Base-by-base conservation (phyloP, 1,140 invertebrate species). In the Vollenhovia emeryi region DNA sequence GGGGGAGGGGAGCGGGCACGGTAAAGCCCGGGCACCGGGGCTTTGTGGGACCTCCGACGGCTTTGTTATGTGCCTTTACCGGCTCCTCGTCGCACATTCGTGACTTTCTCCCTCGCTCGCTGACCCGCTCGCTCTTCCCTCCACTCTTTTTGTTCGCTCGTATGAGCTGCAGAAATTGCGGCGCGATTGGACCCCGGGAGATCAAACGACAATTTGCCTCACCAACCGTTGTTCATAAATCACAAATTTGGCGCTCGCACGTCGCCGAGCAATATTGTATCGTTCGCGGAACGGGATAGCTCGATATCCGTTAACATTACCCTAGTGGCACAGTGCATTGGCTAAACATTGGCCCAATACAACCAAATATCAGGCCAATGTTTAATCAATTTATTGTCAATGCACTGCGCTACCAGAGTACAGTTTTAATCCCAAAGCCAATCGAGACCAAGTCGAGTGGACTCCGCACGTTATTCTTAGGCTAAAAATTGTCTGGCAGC, bases 51-150 rank as follows among this genome's bases (percentile, higher is more conserved):
- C 52, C 71, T 73, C 62, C 64, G 55, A 27, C 40, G 50, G 76
- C 88, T 89, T 84, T 89, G 88, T 89, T 89, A 27, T 73, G 74
- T 59, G 45, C 60, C 71, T 85, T n/a, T 71, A 66, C 64, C n/a
- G 59, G 82, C 50, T 75, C 24, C 18, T 62, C 43, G 76, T 50
- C 11, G 15, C 36, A 43, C 36, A 30, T 21, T 80, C 36, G 62
- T 59, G 62, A 75, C 50, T 82, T 60, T 57, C 52, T 87, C 13
- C 13, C 76, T 83, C 52, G 27, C 43, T 43, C 82, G 69, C 74
- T 89, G 86, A 88, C 87, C 83, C 85, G 73, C 60, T 62, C 73
- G 21, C 36, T 50, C 60, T 52, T 64, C 40, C 6, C 33, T 60
- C 4, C 15, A 3, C 13, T 18, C 24, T 62, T 64, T 88, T 84